These are phyloP conservation scores for Nibea albiflora DNA, from an alignment of 2,113 vertebrate species.

Conservation along the genomic window DNA sequence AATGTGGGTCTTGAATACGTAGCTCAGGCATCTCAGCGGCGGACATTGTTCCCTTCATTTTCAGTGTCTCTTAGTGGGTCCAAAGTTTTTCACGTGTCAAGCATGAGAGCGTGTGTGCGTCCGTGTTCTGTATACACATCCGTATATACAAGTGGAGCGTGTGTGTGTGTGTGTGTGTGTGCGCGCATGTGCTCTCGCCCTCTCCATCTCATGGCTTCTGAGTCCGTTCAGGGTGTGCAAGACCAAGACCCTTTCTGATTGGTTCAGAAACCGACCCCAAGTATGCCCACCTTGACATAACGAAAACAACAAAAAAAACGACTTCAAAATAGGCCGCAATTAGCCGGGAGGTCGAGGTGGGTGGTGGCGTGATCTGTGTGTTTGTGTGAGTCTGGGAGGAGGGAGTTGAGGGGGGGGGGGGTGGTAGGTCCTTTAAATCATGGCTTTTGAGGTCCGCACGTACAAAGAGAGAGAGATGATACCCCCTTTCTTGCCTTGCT, in stretches of 20 bases:
- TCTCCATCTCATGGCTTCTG: slow-evolving; percentile 60
- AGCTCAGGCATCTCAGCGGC: slow-evolving; percentile 36
- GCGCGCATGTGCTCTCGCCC: slow-evolving; percentile 30
- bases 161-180: not conserved
- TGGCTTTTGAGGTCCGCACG: slow-evolving; percentile 75
- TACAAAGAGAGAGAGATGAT: slow-evolving; percentile 11
- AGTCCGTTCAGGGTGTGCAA: slow-evolving; percentile 63
- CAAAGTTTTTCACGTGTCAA: slow-evolving; percentile 22
- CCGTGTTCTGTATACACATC: slow-evolving; percentile 64
- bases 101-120: slow-evolving; percentile 22
- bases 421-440: slow-evolving; percentile 75
- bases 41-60: slow-evolving; percentile 31
- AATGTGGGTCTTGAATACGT: slow-evolving; percentile 15
- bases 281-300: slow-evolving; percentile 50
- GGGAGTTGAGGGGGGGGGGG: not conserved
- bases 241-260: slow-evolving; percentile 34
- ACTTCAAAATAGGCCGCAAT: slow-evolving; percentile 21
- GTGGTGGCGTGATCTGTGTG: slow-evolving; percentile 13
- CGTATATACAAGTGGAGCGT: slow-evolving; percentile 62
- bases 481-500: slow-evolving; percentile 28
- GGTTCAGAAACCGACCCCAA: slow-evolving; percentile 45
- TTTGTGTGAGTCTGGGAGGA: not conserved
- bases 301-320: slow-evolving; percentile 40
- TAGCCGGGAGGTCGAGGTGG: slow-evolving; percentile 30
- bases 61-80: slow-evolving; percentile 16